Evolutionary conservation across 64 coral and sea anemone species (phyloP), one percentile per base, ranked within the genome.

Genomic region (Stichodactyla helianthus): DNA sequence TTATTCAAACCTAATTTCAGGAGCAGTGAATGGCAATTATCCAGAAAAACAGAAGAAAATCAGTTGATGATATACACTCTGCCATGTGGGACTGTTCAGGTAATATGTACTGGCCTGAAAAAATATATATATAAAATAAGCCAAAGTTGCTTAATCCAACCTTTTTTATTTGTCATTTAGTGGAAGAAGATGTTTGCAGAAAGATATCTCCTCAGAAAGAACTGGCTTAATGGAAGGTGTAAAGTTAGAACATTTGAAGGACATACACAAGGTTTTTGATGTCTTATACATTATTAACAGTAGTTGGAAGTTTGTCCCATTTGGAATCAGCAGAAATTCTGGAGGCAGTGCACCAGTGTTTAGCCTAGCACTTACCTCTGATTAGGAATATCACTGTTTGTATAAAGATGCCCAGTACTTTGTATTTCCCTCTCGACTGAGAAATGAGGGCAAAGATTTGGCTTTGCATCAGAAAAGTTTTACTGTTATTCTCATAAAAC

Each of bases 141-240:
- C 55, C 52, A 51, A 18, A 19, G 1, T 22, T 25, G 15, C 8
- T 27, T 51, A 71, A 9, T 58, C 25, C 31, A 70, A 10, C 28
- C 31, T 71, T 19, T 44, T 35, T 52, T 18, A 11, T 10, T 9
- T 71, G 22, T 82, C 1, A 20, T 85, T 50, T 57, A 98, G 96
- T 98, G 96, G 96, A 98, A 98, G 76, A 98, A 94, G 89, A 94
- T 98, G 89, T 94, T 98, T 94, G 96, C 96, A 10, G 91, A 94
- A 68, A 92, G 96, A 87, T 98, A 85, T 84, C 93, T 98, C 10
- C 88, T 98, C 25, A 87, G 91, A 88, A 91, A 78, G 50, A 98
- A 98, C 76, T 98, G 96, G 96, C 57, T 98, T 50, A 98, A 98
- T 85, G 96, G 96, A 53, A 94, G 90, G 51, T 98, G 93, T 79